Conservation (phyloP, 1,140 invertebrate species). For the Andricus grossulariae region DNA sequence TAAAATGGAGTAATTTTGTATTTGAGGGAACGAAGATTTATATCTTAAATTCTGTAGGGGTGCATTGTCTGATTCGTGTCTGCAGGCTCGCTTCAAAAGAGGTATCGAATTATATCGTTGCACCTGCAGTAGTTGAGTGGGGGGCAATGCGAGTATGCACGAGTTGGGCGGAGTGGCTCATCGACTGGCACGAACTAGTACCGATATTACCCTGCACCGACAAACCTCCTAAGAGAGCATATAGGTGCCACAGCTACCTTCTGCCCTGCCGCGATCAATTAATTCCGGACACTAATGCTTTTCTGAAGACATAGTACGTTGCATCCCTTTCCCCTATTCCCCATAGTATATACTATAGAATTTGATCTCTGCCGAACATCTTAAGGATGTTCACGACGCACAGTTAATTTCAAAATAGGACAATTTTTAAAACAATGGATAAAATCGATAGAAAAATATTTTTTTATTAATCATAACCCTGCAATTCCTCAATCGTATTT, state of each 20-base stretch:
- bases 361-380: too few relatives aligned
- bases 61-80: slow-evolving; percentile 14
- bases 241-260: slow-evolving; percentile 67
- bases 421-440: too few relatives aligned
- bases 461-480: too few relatives aligned
- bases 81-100: slow-evolving; percentile 34
- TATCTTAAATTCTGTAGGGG: not conserved
- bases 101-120: slow-evolving; percentile 69
- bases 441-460: not conserved
- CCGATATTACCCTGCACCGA: slow-evolving; percentile 70
- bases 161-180: slow-evolving; percentile 59
- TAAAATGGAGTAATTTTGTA: not conserved
- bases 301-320: slow-evolving; percentile 64
- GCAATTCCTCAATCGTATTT: too few relatives aligned
- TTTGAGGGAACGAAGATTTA: not conserved
- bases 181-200: slow-evolving; percentile 72
- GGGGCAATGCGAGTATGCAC: slow-evolving; percentile 60
- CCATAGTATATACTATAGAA: too few relatives aligned
- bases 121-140: slow-evolving; percentile 60
- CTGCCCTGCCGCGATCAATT: slow-evolving; percentile 72
- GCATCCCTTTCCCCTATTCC: not conserved
- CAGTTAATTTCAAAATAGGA: too few relatives aligned
- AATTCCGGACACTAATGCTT: slow-evolving; percentile 72
- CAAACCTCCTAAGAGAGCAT: slow-evolving; percentile 61
- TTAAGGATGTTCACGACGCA: too few relatives aligned